A percentile compares a stretch with the other conserved stretches of the same genome.
These are phyloP conservation scores for Caenorhabditis imperialis DNA, from an alignment of 2,888 invertebrate species.

Conservation along the genomic window DNA sequence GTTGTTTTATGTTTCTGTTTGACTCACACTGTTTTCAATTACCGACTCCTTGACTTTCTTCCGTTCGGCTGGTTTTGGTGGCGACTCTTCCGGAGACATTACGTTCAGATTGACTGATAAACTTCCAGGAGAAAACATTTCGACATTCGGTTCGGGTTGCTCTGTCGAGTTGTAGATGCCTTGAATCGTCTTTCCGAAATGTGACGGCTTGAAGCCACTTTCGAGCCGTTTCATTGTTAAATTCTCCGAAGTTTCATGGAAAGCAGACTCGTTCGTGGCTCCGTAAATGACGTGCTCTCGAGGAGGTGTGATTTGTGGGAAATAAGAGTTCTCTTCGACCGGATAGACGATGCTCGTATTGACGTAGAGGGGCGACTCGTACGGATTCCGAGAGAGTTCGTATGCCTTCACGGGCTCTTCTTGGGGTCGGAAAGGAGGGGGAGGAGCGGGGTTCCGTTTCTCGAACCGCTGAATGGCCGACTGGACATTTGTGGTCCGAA, in stretches of 20 bases:
- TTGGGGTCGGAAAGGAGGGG: constrained; percentile 30
- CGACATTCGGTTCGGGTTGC: constrained; percentile 12
- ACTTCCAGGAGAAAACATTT: constrained; percentile 28
- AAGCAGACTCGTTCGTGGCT: background rate
- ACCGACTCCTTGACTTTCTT: constrained; percentile 10
- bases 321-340: constrained; percentile 27
- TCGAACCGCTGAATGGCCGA: constrained; percentile 64
- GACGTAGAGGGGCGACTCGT: constrained; percentile 25
- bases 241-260: constrained; percentile 13
- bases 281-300: constrained; percentile 34
- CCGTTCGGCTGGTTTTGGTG: constrained; percentile 33
- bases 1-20: no score
- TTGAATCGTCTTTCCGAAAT: constrained; percentile 55
- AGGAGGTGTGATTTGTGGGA: constrained; percentile 42
- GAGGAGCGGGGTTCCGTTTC: constrained; percentile 40
- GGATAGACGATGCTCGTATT: constrained; percentile 38
- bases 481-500: constrained; percentile 59
- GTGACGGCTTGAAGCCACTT: constrained; percentile 37
- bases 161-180: constrained; percentile 50
- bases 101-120: constrained; percentile 42
- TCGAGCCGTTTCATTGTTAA: constrained; percentile 32
- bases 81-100: constrained; percentile 26
- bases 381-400: background rate
- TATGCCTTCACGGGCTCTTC: background rate
- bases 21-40: constrained; percentile 41